Percentiles rank a stretch among this genome's conserved stretches.
Conservation (phyloP, 2,888 invertebrate genomes). For the Drosophila austrosaltans region DNA sequence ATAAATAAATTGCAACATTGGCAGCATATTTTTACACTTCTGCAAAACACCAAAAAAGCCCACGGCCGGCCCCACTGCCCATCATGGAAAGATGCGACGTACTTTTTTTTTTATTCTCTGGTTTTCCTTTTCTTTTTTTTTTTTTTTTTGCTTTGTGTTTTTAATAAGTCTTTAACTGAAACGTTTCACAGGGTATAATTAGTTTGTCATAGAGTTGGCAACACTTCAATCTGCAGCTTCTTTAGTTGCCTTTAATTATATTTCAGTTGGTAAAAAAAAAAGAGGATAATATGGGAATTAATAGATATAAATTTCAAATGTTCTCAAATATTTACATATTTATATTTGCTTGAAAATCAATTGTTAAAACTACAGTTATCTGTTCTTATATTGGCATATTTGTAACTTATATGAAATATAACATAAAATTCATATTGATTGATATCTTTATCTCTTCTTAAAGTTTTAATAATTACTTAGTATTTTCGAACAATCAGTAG, state of each 20-base stretch:
- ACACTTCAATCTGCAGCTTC: conserved; percentile 26
- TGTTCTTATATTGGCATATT: no score
- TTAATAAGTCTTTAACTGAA: conserved; percentile 48
- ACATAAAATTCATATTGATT: no score
- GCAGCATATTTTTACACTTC: conserved; percentile 78
- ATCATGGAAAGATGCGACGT: conserved; percentile 28
- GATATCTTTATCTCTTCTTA: no score
- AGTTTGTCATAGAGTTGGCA: conserved; percentile 53
- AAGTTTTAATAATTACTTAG: no score
- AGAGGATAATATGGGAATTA: no score
- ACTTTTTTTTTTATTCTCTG: background rate
- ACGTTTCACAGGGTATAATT: conserved; percentile 53
- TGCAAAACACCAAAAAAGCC: conserved; percentile 68
- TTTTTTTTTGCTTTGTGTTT: conserved; percentile 17
- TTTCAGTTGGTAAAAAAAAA: background rate
- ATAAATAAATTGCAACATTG: conserved; percentile 79
- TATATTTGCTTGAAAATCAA: no score
- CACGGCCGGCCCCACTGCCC: conserved; percentile 56
- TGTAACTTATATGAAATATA: no score
- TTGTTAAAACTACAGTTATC: no score
- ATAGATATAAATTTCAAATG: no score
- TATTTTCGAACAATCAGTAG: no score
- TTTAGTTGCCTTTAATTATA: conserved; percentile 1
- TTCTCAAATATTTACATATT: no score
- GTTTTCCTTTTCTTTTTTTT: background rate